Conservation (phyloP, 2,797 vertebrate species). For the Bothrops alternatus region DNA sequence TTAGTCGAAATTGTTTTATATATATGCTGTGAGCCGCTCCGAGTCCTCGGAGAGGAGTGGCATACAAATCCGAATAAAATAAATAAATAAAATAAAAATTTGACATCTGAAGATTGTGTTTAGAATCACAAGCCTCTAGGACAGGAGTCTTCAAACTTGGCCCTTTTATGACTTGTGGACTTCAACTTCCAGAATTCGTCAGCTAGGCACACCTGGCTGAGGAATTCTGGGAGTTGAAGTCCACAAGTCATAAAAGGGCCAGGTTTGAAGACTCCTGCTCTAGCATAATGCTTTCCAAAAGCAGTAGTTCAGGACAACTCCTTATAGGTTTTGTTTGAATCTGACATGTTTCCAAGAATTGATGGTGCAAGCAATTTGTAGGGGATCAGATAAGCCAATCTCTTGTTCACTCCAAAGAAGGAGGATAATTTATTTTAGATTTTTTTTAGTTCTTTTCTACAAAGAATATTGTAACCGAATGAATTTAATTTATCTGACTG, state of each 20-base stretch:
- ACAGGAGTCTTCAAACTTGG: too few relatives aligned
- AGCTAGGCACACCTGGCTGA: too few relatives aligned
- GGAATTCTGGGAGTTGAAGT: too few relatives aligned
- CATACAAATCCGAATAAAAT: too few relatives aligned
- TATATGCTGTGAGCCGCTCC: too few relatives aligned
- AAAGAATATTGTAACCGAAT: background rate
- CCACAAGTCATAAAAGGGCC: too few relatives aligned
- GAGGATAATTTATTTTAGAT: background rate
- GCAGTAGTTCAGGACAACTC: conserved; percentile 8
- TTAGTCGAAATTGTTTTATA: too few relatives aligned
- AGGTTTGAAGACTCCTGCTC: too few relatives aligned
- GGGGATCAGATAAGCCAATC: background rate
- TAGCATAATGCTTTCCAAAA: background rate
- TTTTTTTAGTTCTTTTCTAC: background rate
- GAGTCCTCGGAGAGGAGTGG: too few relatives aligned
- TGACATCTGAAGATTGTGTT: conserved; percentile 25
- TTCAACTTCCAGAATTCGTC: too few relatives aligned
- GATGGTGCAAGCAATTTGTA: background rate
- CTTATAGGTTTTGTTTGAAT: conserved; percentile 19
- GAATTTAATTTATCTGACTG: conserved; percentile 34
- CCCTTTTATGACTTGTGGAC: too few relatives aligned
- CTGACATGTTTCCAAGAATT: conserved; percentile 2
- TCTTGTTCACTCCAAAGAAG: background rate
- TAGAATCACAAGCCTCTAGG: conserved; percentile 1
- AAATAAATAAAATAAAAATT: too few relatives aligned